Percentiles rank a stretch among this genome's conserved stretches.
Evolutionary conservation across 2,797 vertebrate species (phyloP).

Genomic region (Cuniculus paca): DNA sequence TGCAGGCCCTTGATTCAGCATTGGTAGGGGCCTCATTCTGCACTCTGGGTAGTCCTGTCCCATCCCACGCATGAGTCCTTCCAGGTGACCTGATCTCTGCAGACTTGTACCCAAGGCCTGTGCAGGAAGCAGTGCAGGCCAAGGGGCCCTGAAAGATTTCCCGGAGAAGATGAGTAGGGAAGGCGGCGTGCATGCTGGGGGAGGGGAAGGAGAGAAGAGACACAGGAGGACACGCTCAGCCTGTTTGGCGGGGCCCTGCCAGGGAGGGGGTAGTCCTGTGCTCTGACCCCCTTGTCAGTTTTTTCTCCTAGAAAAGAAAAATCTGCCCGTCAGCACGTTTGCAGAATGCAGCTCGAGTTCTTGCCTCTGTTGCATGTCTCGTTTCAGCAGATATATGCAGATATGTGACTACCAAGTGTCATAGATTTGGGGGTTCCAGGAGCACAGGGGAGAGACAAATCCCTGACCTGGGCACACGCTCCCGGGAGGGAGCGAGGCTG

Average conservation of each 20-base stretch:
- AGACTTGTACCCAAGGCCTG: background rate
- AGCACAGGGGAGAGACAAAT: background rate
- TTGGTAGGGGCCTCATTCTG: no score
- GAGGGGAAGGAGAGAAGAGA: background rate
- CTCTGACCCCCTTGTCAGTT: background rate
- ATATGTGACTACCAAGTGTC: background rate
- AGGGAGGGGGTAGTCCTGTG: fast-evolving
- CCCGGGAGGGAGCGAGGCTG: background rate
- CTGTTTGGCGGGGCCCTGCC: background rate
- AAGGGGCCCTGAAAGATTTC: background rate
- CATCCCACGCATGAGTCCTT: background rate
- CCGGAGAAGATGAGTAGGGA: background rate
- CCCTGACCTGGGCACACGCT: background rate
- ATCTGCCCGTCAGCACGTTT: background rate
- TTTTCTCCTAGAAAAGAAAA: background rate
- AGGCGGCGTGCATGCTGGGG: background rate
- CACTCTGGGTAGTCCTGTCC: background rate
- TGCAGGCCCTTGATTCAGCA: background rate
- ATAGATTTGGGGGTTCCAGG: background rate
- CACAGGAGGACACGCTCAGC: fast-evolving
- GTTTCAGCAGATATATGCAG: background rate
- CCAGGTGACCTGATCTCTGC: no score
- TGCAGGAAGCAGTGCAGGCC: background rate
- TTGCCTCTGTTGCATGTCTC: fast-evolving
- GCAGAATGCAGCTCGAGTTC: fast-evolving